Evolutionary conservation across 2,797 vertebrate species (phyloP), one percentile per base, ranked within the genome.

Genomic region (Premnoplex brunnescens): DNA sequence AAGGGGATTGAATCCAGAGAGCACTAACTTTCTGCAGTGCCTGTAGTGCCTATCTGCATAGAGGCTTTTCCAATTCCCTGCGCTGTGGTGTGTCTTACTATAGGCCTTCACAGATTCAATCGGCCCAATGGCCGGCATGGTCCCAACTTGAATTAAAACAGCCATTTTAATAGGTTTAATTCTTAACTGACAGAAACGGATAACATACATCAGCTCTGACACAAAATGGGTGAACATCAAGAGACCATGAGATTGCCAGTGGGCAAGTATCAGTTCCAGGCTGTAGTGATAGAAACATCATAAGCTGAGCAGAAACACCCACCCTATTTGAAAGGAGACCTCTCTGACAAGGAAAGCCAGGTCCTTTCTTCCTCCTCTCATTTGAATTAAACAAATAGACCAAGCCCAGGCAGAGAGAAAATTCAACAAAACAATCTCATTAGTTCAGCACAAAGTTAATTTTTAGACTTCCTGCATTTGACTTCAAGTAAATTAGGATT

Each of bases 331-430:
- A 69, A 83, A 69, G 60, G 46, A 75, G 79, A 71, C 37, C 64
- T 27, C 46, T 73, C 12, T 8, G 66, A 91, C 54, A 74, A 69
- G 20, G 66, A 83, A 91, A 89, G 73, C 52, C 82, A 81, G 55
- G 23, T 41, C 73, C 69, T 76, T 81, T 77, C 76, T 67, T 69
- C 72, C 74, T 92, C 28, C 0, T 62, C 76, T 71, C 36, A 85
- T 97, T 95, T 96, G 92, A 95, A 92, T 97, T 92, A 91, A 94
- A 81, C 94, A 96, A 96, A 96, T 14, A 93, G 89, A 94, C 82
- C 88, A 81, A 92, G 88, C 94, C 92, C 77, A 76, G 63, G 73
- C 55, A 88, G 30, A 78, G 48, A 59, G 85, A 89, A 88, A 71
- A 39, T 20, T 56, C 82, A 92, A 80, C 11, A 4, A 80, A 93